These are phyloP conservation scores for Serinus canaria DNA, from an alignment of 2,113 vertebrate species.

Conservation along the genomic window DNA sequence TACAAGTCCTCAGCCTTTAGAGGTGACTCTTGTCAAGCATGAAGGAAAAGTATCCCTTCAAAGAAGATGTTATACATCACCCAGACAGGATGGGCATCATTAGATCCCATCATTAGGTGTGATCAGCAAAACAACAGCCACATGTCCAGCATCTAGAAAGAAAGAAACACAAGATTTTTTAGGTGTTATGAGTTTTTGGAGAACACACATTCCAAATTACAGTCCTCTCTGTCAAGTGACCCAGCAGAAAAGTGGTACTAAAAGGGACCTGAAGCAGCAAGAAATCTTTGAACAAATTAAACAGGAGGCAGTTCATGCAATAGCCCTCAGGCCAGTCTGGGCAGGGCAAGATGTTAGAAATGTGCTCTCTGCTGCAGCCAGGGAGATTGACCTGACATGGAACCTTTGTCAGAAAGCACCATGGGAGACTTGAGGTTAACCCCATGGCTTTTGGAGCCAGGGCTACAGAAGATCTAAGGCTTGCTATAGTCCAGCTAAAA, in stretches of 20 bases:
- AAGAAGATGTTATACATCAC: neutral
- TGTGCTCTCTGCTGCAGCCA: neutral
- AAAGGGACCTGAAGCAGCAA: neutral
- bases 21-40: neutral
- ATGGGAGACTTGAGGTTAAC: neutral
- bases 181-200: neutral
- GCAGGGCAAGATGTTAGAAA: neutral
- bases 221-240: neutral
- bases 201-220: neutral
- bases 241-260: neutral
- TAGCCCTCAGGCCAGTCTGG: neutral
- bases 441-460: neutral
- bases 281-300: neutral
- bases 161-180: neutral
- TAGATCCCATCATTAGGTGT: neutral
- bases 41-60: neutral
- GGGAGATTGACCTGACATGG: accelerated
- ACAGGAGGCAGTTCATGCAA: neutral
- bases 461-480: neutral
- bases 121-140: neutral
- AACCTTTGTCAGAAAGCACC: neutral
- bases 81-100: neutral
- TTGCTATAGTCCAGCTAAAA: neutral
- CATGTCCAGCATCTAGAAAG: neutral
- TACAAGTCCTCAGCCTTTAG: neutral